Conservation (phyloP, 2,797 vertebrate genomes). For the Scyliorhinus canicula region DNA sequence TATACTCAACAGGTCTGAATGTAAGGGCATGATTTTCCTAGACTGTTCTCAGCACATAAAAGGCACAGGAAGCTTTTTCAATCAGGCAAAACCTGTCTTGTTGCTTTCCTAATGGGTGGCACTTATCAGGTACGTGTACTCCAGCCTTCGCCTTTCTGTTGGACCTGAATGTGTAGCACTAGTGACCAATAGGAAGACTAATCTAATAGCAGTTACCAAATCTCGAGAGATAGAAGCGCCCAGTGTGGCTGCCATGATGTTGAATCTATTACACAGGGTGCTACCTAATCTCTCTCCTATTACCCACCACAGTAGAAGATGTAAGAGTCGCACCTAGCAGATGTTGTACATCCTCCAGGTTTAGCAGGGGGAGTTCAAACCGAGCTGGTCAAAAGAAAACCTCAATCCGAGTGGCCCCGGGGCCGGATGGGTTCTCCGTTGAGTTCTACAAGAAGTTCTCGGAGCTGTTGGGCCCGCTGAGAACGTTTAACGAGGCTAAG, state of each 20-base stretch:
- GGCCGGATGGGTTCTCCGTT: no score
- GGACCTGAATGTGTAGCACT: not conserved
- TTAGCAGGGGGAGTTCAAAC: no score
- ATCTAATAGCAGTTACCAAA: not conserved
- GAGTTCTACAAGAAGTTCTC: no score
- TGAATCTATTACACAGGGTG: not conserved
- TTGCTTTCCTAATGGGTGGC: not conserved
- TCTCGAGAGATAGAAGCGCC: not conserved
- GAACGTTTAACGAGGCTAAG: no score
- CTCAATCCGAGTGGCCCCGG: no score
- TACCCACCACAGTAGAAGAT: not conserved
- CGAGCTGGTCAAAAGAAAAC: no score
- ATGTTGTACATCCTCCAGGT: not conserved
- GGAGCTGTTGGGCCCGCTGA: no score
- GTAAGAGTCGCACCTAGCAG: not conserved
- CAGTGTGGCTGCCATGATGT: not conserved
- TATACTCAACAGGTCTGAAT: not conserved
- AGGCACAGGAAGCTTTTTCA: not conserved
- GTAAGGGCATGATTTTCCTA: not conserved
- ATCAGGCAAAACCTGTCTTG: not conserved
- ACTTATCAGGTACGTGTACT: not conserved
- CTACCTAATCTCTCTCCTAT: not conserved
- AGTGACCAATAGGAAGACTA: not conserved
- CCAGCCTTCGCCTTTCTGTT: not conserved
- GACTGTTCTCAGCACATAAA: not conserved